A percentile compares a stretch with the other conserved stretches of the same genome.
phyloP scores from a whole-genome alignment of 2,797 vertebrate species.

The Sebastes hubbsi region DNA sequence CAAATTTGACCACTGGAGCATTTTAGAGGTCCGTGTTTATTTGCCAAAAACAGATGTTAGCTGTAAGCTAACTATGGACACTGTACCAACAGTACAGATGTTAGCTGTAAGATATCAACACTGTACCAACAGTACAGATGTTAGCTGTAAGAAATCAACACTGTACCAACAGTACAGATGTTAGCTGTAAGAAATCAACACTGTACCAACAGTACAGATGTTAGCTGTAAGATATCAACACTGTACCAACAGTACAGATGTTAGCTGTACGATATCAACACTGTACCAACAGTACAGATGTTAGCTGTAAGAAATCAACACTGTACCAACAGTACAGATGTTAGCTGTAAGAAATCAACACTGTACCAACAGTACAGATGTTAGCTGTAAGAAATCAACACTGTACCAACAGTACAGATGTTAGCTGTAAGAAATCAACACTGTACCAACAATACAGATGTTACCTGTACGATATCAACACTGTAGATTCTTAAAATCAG shows the following conservation, averaged over 20 bases:
- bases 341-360: not conserved
- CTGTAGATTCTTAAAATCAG: too few species aligned
- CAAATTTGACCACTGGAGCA: not conserved
- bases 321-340: not conserved
- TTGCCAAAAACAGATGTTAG: not conserved
- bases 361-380: not conserved
- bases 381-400: not conserved
- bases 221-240: not conserved
- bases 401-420: not conserved
- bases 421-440: not conserved
- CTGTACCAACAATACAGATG: too few species aligned
- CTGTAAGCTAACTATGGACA: not conserved
- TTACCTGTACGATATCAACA: too few species aligned
- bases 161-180: not conserved
- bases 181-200: not conserved
- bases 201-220: not conserved
- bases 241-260: not conserved
- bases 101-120: not conserved
- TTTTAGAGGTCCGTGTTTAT: not conserved
- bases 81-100: not conserved
- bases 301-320: not conserved
- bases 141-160: not conserved
- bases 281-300: not conserved
- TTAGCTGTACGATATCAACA: not conserved
- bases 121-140: too few species aligned